Conservation (phyloP, 2,797 vertebrate genomes). For the Mastacembelus armatus region DNA sequence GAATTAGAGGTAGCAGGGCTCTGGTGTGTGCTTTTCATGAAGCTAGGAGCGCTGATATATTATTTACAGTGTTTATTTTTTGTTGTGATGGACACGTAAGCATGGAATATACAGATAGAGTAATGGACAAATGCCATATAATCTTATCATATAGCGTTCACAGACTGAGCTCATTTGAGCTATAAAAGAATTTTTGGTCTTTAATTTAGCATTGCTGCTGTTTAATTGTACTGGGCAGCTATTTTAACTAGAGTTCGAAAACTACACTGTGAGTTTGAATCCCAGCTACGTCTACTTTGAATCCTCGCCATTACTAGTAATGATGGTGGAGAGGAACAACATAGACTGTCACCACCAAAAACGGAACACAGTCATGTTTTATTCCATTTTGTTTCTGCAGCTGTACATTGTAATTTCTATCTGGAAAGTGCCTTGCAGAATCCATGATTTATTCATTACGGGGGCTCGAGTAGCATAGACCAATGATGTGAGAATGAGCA, state of each 20-base stretch:
- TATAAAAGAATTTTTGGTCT: constrained; percentile 7
- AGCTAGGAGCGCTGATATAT: background rate
- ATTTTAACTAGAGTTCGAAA: constrained; percentile 20
- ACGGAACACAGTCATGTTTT: constrained; percentile 76
- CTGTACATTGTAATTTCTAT: constrained; percentile 80
- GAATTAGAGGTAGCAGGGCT: constrained; percentile 11
- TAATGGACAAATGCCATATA: background rate
- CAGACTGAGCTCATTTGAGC: constrained; percentile 7
- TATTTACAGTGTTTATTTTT: constrained; percentile 1
- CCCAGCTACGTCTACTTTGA: constrained; percentile 43
- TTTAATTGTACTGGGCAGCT: no score
- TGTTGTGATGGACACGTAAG: background rate
- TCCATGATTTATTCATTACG: constrained; percentile 81
- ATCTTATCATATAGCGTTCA: background rate
- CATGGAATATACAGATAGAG: background rate
- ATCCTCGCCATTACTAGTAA: constrained; percentile 61
- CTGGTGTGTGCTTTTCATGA: constrained; percentile 6
- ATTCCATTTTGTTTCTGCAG: constrained; percentile 80
- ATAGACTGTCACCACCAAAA: constrained; percentile 62
- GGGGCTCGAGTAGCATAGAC: constrained; percentile 72
- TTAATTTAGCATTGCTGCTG: constrained; percentile 28
- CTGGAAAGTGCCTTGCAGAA: constrained; percentile 74
- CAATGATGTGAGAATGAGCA: constrained; percentile 75
- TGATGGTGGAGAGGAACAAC: constrained; percentile 69
- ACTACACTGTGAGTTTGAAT: constrained; percentile 34